Conservation (phyloP, 2,113 vertebrate species). For the Pagrus major region DNA sequence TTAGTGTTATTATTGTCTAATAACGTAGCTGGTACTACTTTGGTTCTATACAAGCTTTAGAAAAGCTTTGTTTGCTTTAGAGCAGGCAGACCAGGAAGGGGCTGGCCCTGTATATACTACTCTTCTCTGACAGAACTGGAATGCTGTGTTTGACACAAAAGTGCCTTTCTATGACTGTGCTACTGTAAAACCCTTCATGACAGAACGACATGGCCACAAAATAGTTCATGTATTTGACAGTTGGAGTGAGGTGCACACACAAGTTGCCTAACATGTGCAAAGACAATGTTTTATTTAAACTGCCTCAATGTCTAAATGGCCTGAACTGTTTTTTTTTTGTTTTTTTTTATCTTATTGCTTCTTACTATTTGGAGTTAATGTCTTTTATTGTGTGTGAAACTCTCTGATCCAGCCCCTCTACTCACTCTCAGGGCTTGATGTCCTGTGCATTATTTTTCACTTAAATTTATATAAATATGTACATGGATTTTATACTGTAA, state of each 20-base stretch:
- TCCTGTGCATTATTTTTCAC: constrained; percentile 89
- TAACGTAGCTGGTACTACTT: constrained; percentile 95
- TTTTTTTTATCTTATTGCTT: constrained; percentile 53
- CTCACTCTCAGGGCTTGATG: constrained; percentile 94
- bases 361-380: constrained; percentile 70
- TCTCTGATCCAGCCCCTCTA: constrained; percentile 82
- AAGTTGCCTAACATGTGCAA: constrained; percentile 75
- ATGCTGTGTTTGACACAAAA: constrained; percentile 81
- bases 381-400: constrained; percentile 83
- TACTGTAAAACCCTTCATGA: constrained; percentile 78
- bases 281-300: constrained; percentile 93
- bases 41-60: constrained; percentile 78
- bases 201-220: constrained; percentile 65
- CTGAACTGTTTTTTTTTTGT: constrained; percentile 75
- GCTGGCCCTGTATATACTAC: constrained; percentile 82
- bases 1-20: constrained; percentile 82
- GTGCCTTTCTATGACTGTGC: constrained; percentile 83
- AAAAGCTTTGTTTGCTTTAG: constrained; percentile 81
- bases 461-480: constrained; percentile 89
- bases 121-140: constrained; percentile 80
- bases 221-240: constrained; percentile 63
- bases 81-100: constrained; percentile 80
- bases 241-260: constrained; percentile 74
- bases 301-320: constrained; percentile 87
- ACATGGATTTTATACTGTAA: constrained; percentile 93